Base-by-base conservation (phyloP, 2,113 vertebrate species). In the Sceloporus undulatus region DNA sequence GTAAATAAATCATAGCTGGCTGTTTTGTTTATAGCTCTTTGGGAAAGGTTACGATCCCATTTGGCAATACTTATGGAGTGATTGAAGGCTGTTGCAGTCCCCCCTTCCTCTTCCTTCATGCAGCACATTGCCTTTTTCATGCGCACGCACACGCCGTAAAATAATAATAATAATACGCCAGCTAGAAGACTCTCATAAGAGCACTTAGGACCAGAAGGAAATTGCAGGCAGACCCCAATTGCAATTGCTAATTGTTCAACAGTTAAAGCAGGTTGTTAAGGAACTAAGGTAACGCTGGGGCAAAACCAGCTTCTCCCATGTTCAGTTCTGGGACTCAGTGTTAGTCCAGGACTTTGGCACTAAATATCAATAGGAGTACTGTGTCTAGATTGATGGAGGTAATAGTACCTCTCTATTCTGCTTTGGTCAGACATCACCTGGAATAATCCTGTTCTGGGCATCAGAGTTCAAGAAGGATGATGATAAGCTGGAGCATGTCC, bases 41-140 rank as follows among this genome's bases (percentile, higher is more conserved):
- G 80, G 87, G 62, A 90, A 88, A 94, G 56, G 70, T 91, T 87
- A 85, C 73, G 87, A 79, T 92, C 84, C 87, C 76, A 82, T 86
- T 66, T 80, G 91, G 81, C 79, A 74, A 52, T 23, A 42, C 23
- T 70, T 2, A 21, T 84, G 85, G 65, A 52, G 89, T 90, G 85
- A 80, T 0, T 87, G 52, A 90, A 91, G 90, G 91, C 9, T 76
- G 86, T 79, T 68, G 66, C 25, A 9, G 21, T 54, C 21, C 27
- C 83, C 0, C 84, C 48, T 74, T 65, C 16, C 52, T n/a, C 89
- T 86, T 38, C 74, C 82, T 73, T 88, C 85, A 25, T 38, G 9
- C 14, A 5, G 82, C 59, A n/a, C 73, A 85, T 68, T 68, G 18
- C 65, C 23, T 68, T 23, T 23, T 68, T 68, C 65, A 68, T 23